These are phyloP conservation scores for Sylvilagus bachmani DNA, from an alignment of 2,113 vertebrate species.

Conservation along the genomic window DNA sequence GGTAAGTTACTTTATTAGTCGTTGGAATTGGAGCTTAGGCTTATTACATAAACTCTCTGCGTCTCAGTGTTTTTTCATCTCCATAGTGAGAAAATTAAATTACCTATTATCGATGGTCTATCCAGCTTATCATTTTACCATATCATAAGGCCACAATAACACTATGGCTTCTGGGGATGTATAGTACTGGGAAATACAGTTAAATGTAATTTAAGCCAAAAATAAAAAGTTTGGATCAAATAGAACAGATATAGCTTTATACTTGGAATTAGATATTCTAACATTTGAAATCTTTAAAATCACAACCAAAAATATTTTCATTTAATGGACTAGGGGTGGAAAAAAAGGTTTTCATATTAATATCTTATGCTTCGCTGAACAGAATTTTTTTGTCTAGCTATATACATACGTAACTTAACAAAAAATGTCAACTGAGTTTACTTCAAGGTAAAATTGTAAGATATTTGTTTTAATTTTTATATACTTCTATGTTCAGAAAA, in stretches of 20 bases:
- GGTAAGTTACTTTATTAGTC: background rate
- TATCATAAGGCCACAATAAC: background rate
- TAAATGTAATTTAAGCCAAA: background rate
- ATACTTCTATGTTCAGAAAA: background rate
- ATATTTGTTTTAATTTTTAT: background rate
- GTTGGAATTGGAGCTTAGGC: background rate
- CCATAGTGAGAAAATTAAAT: background rate
- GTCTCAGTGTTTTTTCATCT: background rate
- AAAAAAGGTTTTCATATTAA: background rate
- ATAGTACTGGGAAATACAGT: background rate
- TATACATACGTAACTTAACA: background rate
- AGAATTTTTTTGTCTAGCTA: background rate
- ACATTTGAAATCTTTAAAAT: constrained; percentile 1
- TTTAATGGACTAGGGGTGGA: background rate
- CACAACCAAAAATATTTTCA: background rate
- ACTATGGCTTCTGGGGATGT: background rate
- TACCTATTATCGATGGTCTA: background rate
- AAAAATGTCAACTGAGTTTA: background rate
- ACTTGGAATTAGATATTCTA: background rate
- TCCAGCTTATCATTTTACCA: background rate
- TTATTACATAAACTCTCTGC: background rate
- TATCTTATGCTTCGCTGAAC: background rate
- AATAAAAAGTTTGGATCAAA: background rate
- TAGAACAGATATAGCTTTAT: background rate
- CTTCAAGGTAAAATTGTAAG: background rate